These are phyloP conservation scores for Rhodeus uyekii DNA, from an alignment of 2,797 vertebrate species.

Conservation along the genomic window DNA sequence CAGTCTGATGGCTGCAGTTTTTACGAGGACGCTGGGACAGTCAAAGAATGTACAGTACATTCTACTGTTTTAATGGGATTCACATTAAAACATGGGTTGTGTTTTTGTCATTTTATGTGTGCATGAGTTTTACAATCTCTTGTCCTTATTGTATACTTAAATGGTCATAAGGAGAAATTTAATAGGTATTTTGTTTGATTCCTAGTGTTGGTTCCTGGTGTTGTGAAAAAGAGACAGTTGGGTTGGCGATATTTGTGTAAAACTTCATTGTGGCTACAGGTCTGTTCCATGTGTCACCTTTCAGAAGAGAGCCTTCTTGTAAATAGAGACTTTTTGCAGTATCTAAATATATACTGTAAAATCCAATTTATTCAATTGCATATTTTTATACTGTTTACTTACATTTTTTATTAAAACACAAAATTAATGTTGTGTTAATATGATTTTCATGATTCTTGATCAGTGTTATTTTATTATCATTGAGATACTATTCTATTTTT, in stretches of 20 bases:
- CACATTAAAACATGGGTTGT: slow-evolving; percentile 58
- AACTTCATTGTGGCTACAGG: background rate
- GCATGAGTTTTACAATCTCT: slow-evolving; percentile 57
- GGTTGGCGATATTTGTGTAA: background rate
- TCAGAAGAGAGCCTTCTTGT: slow-evolving; percentile 60
- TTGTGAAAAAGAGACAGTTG: background rate
- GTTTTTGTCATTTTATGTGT: slow-evolving; percentile 53
- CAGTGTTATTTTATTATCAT: background rate
- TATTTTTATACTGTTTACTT: slow-evolving; percentile 84
- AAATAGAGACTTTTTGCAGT: slow-evolving; percentile 67
- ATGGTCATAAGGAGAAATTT: slow-evolving; percentile 10
- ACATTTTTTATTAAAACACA: slow-evolving; percentile 73
- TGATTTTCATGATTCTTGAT: slow-evolving; percentile 22
- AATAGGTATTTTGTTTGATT: background rate
- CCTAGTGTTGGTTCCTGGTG: slow-evolving; percentile 3
- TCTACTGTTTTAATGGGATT: slow-evolving; percentile 53
- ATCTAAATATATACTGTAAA: slow-evolving; percentile 79
- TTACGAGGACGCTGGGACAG: slow-evolving; percentile 62
- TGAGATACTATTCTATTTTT: background rate
- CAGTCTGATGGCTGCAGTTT: slow-evolving; percentile 60
- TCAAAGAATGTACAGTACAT: slow-evolving; percentile 63
- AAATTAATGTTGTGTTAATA: slow-evolving; percentile 24
- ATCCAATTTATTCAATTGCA: slow-evolving; percentile 70
- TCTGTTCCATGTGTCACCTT: background rate
- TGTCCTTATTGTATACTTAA: slow-evolving; percentile 50